Percentiles rank a stretch among this genome's conserved stretches.
These are phyloP conservation scores for Neoarius graeffei DNA, from an alignment of 2,113 vertebrate species.

Conservation along the genomic window DNA sequence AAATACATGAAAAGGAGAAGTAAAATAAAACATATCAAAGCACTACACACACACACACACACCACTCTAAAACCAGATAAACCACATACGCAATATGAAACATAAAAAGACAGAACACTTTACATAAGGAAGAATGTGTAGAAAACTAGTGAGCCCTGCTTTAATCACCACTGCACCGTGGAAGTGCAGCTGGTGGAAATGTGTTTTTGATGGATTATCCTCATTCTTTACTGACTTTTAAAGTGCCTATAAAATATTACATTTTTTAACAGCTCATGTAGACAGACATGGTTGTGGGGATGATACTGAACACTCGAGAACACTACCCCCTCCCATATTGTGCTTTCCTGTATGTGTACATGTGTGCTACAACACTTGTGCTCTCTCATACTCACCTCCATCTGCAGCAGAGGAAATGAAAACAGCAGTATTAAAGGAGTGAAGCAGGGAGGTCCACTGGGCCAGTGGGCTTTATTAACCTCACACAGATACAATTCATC, in stretches of 20 bases:
- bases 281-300: slow-evolving; percentile 72
- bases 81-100: background rate
- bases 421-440: slow-evolving; percentile 69
- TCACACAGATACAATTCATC: slow-evolving; percentile 61
- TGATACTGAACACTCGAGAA: slow-evolving; percentile 67
- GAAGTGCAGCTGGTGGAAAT: slow-evolving; percentile 44
- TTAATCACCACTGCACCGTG: slow-evolving; percentile 24
- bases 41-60: background rate
- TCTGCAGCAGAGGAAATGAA: slow-evolving; percentile 73
- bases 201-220: slow-evolving; percentile 60
- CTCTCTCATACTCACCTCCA: slow-evolving; percentile 75
- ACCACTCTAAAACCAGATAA: background rate
- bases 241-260: slow-evolving; percentile 62
- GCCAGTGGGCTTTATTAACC: slow-evolving; percentile 58
- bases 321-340: slow-evolving; percentile 50
- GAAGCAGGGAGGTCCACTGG: slow-evolving; percentile 65
- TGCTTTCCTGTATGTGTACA: slow-evolving; percentile 16
- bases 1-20: background rate
- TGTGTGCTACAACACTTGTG: slow-evolving; percentile 53
- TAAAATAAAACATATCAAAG: background rate
- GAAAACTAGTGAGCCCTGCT: background rate
- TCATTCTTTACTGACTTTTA: slow-evolving; percentile 59
- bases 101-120: background rate
- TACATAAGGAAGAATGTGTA: background rate
- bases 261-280: slow-evolving; percentile 67